Base-by-base conservation (phyloP, 2,888 invertebrate species). In the Athetis lepigone region DNA sequence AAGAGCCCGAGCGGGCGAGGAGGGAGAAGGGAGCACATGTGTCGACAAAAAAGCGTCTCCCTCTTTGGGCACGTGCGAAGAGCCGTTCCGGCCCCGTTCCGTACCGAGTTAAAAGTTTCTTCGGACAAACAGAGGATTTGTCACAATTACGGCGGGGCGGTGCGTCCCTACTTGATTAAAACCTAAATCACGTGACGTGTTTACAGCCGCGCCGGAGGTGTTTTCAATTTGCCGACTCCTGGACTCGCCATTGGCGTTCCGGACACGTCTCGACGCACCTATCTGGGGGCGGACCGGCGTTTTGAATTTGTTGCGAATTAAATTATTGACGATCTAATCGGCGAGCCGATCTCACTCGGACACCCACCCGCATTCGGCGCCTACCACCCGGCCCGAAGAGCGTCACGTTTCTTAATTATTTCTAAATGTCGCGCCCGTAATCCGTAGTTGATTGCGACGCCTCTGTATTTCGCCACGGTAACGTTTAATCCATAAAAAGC, bases 151-250 rank as follows among this genome's bases (percentile, higher is more conserved):
- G 92, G 87, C 90, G 85, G 91, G 91, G 89, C 88, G 90, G 90
- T 85, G 92, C 91, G 94, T 92, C 93, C 94, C 93, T 92, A 92
- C 94, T 95, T 95, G 95, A 95, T 95, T 95, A 95, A 95, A 95
- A 94, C 94, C 95, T 95, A 95, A 95, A 95, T 95, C 95, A 95
- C 95, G 95, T 94, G 95, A 94, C 95, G 94, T 94, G 95, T 95
- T 94, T 95, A 95, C 95, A 94, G 94, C 92, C 90, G 79, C 90
- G 91, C 92, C 92, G 90, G 92, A 94, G 94, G 94, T 94, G 94
- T 95, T 94, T 94, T 94, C 94, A 95, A 94, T 95, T 95, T 94
- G 93, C 90, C 91, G 91, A 92, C 91, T 92, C 87, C 91, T 89
- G 87, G 90, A 89, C 85, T 85, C 82, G 88, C 90, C 88, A 93